Percentiles rank a stretch among this genome's conserved stretches.
phyloP scores from a whole-genome alignment of 2,113 vertebrate genomes.

The Aix galericulata region DNA sequence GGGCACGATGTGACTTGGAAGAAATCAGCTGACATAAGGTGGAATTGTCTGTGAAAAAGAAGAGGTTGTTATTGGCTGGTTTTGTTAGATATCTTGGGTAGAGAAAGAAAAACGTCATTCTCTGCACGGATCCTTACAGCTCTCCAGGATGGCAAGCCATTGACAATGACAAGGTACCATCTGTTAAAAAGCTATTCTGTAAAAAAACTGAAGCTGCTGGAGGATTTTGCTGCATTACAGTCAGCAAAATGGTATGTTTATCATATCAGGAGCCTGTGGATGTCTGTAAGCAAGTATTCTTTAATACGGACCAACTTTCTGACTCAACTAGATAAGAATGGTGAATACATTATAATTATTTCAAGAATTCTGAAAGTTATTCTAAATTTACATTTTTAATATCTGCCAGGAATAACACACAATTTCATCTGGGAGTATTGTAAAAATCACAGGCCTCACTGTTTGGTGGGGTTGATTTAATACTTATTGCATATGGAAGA shows the following conservation, averaged over 20 bases:
- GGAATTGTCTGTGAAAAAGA: slow-evolving; percentile 69
- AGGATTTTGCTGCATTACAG: slow-evolving; percentile 47
- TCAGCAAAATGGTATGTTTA: slow-evolving; percentile 38
- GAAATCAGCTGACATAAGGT: slow-evolving; percentile 73
- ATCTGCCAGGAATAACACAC: neutral
- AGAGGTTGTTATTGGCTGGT: slow-evolving; percentile 68
- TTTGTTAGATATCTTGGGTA: slow-evolving; percentile 65
- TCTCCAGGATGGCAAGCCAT: slow-evolving; percentile 60
- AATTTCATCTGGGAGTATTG: neutral
- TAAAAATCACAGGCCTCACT: neutral
- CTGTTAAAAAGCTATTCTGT: slow-evolving; percentile 72
- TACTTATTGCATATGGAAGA: neutral
- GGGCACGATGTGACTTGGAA: slow-evolving; percentile 58
- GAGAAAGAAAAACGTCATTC: slow-evolving; percentile 57
- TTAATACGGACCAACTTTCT: neutral
- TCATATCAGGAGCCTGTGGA: neutral
- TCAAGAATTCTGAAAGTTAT: neutral
- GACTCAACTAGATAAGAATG: neutral
- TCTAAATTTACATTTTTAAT: neutral
- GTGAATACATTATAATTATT: slow-evolving; percentile 12
- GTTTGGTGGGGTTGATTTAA: neutral
- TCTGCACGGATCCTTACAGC: slow-evolving; percentile 58
- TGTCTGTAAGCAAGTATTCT: neutral
- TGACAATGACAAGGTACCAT: slow-evolving; percentile 75
- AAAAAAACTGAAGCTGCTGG: slow-evolving; percentile 57